Base-by-base conservation (phyloP, 2,797 vertebrate genomes). In the Novumbra hubbsi region DNA sequence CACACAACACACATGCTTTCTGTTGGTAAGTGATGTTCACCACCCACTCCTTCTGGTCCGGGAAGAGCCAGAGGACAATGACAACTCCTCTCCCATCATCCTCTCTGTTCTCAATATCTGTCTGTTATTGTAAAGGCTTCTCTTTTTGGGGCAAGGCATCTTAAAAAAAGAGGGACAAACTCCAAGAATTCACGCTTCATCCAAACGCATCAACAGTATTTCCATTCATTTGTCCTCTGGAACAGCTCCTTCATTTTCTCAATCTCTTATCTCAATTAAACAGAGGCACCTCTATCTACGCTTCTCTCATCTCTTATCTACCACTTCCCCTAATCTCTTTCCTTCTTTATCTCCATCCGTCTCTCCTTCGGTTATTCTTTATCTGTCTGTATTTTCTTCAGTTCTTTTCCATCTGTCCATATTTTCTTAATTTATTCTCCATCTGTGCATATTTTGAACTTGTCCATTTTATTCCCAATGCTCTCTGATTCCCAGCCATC, bases 1-100 rank as follows among this genome's bases (percentile, higher is more conserved):
- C 62, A 66, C 72, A 73, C 62, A 21, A 52, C 48, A 52, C 21
- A 65, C 41, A 67, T 73, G 71, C 69, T 57, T 88, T 89, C 85
- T 90, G 87, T 88, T 88, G 84, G 90, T 90, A 88, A 90, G 91
- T 82, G 89, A 87, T 89, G 79, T 88, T 84, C 83, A 84, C 86
- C 89, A 87, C 91, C 90, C 88, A 88, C 89, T 85, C 87, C 87
- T 89, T 80, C 85, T 88, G 88, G 85, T 91, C 88, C 87, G 90
- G 78, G 76, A 87, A 89, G 87, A 90, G 88, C 89, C 88, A 69
- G 83, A 90, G 89, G 90, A 91, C 85, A 88, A 90, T 89, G 85
- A 88, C 87, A 89, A 88, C 87, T 89, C 86, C 84, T 86, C 86
- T 86, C 86, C 32, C 62, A 64, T 84, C 75, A 73, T 60, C 41